Evolutionary conservation across 2,888 invertebrate species (phyloP).

Genomic region (Clistopyga incitator): DNA sequence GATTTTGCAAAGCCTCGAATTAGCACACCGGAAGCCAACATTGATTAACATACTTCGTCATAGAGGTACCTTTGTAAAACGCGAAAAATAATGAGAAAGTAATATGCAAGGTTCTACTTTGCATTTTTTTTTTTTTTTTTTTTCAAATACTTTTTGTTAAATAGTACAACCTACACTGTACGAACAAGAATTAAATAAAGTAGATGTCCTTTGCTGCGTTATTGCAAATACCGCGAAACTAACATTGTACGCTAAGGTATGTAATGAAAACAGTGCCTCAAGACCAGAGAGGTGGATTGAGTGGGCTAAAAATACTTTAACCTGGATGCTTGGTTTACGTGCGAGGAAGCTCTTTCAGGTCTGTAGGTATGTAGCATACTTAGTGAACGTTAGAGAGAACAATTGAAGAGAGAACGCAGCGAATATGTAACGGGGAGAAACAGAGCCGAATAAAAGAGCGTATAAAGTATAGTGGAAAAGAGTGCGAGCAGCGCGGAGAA

Average conservation of each 20-base stretch:
- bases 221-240: not conserved
- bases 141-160: no score
- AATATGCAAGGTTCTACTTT: no score
- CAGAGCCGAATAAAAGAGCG: slow-evolving; percentile 40
- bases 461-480: slow-evolving; percentile 41
- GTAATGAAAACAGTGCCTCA: not conserved
- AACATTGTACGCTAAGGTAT: not conserved
- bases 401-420: slow-evolving; percentile 26
- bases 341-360: slow-evolving; percentile 25
- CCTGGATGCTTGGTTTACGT: slow-evolving; percentile 23
- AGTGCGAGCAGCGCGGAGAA: slow-evolving; percentile 15
- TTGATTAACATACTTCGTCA: no score
- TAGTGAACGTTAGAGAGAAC: slow-evolving; percentile 6
- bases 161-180: no score
- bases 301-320: slow-evolving; percentile 37
- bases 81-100: no score
- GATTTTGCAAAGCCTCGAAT: no score
- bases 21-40: no score
- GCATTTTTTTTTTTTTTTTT: no score
- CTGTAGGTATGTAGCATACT: not conserved
- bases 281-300: slow-evolving; percentile 31
- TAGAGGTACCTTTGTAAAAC: no score
- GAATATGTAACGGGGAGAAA: slow-evolving; percentile 42
- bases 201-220: not conserved
- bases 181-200: no score